Evolutionary conservation across 2,888 invertebrate genomes (phyloP).

Genomic region (Chorisops tibialis): DNA sequence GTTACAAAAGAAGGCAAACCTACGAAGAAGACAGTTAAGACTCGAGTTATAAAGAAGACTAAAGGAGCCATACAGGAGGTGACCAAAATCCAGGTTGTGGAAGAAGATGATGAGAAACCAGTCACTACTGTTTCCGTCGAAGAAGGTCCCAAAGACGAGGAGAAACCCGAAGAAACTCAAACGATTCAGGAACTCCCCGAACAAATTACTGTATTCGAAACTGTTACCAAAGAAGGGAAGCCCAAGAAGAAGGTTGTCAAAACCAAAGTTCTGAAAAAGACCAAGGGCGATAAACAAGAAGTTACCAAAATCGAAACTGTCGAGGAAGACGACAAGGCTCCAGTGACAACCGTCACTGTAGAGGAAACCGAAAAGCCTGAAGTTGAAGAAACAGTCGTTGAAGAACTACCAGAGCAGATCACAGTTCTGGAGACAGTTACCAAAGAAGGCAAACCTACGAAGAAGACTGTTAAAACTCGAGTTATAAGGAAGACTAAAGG

Average conservation of each 20-base stretch:
- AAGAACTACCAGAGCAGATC: slow-evolving; percentile 43
- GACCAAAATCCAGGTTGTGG: slow-evolving; percentile 48
- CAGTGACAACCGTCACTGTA: slow-evolving; percentile 42
- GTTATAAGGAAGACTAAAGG: slow-evolving; percentile 46
- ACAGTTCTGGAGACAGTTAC: slow-evolving; percentile 40
- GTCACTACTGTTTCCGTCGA: slow-evolving; percentile 43
- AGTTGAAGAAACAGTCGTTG: slow-evolving; percentile 27
- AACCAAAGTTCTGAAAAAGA: slow-evolving; percentile 45
- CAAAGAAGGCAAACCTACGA: slow-evolving; percentile 39
- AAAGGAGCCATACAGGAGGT: slow-evolving; percentile 47
- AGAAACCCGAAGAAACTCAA: neutral
- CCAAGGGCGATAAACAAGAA: slow-evolving; percentile 41
- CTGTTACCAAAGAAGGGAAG: slow-evolving; percentile 42
- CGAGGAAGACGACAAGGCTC: slow-evolving; percentile 45
- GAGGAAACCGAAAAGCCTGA: slow-evolving; percentile 39
- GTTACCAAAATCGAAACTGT: slow-evolving; percentile 44
- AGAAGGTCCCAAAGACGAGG: neutral
- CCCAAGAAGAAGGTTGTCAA: slow-evolving; percentile 42
- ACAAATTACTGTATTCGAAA: slow-evolving; percentile 45
- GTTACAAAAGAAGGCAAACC: slow-evolving; percentile 33
- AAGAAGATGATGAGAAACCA: slow-evolving; percentile 48
- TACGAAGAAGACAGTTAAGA: slow-evolving; percentile 35
- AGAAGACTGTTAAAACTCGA: slow-evolving; percentile 42
- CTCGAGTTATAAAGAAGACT: slow-evolving; percentile 44
- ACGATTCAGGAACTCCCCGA: slow-evolving; percentile 38